A percentile compares a stretch with the other conserved stretches of the same genome.
Evolutionary conservation across 2,888 invertebrate species (phyloP).

Genomic region (Drosophila buzzatii): DNA sequence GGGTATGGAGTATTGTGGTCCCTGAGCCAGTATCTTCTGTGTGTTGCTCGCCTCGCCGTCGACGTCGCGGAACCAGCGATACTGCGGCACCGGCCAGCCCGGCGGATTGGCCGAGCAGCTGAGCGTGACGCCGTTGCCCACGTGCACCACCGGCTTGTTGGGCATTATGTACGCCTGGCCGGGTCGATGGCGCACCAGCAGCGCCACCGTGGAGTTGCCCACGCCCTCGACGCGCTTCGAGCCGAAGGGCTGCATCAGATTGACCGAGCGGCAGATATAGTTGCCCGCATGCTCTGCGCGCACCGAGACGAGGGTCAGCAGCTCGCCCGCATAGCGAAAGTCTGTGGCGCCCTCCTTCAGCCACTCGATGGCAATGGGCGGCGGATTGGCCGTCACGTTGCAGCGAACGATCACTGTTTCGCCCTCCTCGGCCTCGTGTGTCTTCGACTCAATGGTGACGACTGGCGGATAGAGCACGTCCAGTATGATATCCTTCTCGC

Average conservation of each 20-base stretch:
- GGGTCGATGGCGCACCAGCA: conserved; percentile 94
- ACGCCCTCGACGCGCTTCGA: conserved; percentile 90
- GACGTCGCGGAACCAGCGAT: conserved; percentile 94
- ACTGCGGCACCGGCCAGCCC: conserved; percentile 96
- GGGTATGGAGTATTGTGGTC: conserved; percentile 93
- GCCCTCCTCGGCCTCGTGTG: conserved; percentile 93
- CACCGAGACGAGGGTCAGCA: conserved; percentile 90
- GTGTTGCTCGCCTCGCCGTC: conserved; percentile 86
- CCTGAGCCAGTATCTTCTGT: conserved; percentile 90
- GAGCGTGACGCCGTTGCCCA: conserved; percentile 93
- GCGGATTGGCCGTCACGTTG: conserved; percentile 94
- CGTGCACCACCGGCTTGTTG: conserved; percentile 93
- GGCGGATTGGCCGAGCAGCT: conserved; percentile 95
- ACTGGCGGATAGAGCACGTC: conserved; percentile 94
- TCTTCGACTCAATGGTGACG: conserved; percentile 92
- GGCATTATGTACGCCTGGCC: conserved; percentile 93
- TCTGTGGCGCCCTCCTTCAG: conserved; percentile 93
- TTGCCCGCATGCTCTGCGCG: conserved; percentile 95
- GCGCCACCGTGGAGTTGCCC: conserved; percentile 92
- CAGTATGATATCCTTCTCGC: conserved; percentile 92
- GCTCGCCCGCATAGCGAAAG: conserved; percentile 92
- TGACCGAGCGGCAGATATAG: conserved; percentile 95
- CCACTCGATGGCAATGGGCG: conserved; percentile 94
- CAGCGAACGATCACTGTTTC: conserved; percentile 93
- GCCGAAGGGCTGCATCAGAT: conserved; percentile 91